Base-by-base conservation (phyloP, 2,888 invertebrate species). In the Bombylius discolor region DNA sequence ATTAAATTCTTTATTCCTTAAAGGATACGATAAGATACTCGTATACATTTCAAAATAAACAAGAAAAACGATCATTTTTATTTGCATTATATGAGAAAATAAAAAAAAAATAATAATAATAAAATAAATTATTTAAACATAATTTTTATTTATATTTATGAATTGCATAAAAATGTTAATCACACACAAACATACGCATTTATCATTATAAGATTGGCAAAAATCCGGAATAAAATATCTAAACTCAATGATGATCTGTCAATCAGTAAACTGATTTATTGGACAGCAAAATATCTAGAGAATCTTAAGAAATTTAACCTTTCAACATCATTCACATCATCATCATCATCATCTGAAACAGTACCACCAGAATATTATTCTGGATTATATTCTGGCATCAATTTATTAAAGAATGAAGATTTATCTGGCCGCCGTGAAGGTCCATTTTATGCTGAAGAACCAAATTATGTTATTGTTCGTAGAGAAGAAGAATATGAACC, bases 381-480 rank as follows among this genome's bases (percentile, higher is more conserved):
- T 14, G 44, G 7, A 34, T 14, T 12, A 12, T 60, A 67, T 58
- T 67, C 69, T 9, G 66, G 67, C 42, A 64, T 68, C 65, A 67
- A 66, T 57, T 60, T 66, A 8, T 70, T 67, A 70, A 72, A 68
- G 57, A 70, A 69, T 60, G 61, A 68, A 8, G 71, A 72, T 63
- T 62, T 68, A 42, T 71, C 71, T 8, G 73, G 73, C 42, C 66
- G 67, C 34, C 58, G 70, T 55, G 71, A 74, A 59, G 64, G 66
- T 8, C 70, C 70, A 13, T 56, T 72, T 39, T 64, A 68, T 55
- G 72, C 67, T 44, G 72, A 73, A 23, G 73, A 73, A 58, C 73
- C 73, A 1, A 66, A 61, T 44, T 73, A 71, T 58, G 60, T 73
- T 14, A 62, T 71, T 44, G 66, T 72, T 52, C 64, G 70, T 13